phyloP scores from a whole-genome alignment of 1,140 invertebrate genomes.

The Oedothorax gibbosus region DNA sequence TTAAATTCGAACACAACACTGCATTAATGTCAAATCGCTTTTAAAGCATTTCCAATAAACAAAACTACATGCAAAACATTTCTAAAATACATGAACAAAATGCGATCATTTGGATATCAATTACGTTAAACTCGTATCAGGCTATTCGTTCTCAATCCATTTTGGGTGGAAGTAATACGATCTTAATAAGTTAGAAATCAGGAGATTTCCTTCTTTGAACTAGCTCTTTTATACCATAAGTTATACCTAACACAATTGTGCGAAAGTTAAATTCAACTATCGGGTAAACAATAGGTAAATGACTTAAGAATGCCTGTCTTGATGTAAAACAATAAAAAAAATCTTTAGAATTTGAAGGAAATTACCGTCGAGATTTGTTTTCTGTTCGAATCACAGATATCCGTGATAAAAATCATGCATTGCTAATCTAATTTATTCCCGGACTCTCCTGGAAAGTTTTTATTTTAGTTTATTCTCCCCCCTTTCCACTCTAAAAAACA shows the following conservation, averaged over 20 bases:
- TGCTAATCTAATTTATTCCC: conserved; percentile 44
- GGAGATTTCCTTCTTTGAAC: conserved; percentile 20
- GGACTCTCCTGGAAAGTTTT: not conserved
- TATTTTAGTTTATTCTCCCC: not conserved
- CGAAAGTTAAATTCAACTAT: conserved; percentile 31
- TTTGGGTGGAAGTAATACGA: not conserved
- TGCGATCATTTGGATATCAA: conserved; percentile 19
- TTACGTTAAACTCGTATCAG: conserved; percentile 6
- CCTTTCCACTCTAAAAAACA: not conserved
- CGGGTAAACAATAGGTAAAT: conserved; percentile 42
- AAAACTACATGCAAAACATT: conserved; percentile 9
- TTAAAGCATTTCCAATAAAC: conserved; percentile 21
- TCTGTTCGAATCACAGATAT: conserved; percentile 35
- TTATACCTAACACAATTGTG: conserved; percentile 12
- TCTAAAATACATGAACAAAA: conserved; percentile 3
- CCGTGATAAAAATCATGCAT: conserved; percentile 45
- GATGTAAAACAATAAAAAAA: not conserved
- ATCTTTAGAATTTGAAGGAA: not conserved
- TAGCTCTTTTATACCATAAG: conserved; percentile 25
- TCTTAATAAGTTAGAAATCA: conserved; percentile 9
- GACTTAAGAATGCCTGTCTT: conserved; percentile 17
- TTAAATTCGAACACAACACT: conserved; percentile 2
- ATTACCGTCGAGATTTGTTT: conserved; percentile 34
- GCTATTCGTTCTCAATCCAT: not conserved
- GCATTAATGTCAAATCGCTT: conserved; percentile 11